Conservation (phyloP, 2,113 vertebrate genomes). For the Corynorhinus townsendii region DNA sequence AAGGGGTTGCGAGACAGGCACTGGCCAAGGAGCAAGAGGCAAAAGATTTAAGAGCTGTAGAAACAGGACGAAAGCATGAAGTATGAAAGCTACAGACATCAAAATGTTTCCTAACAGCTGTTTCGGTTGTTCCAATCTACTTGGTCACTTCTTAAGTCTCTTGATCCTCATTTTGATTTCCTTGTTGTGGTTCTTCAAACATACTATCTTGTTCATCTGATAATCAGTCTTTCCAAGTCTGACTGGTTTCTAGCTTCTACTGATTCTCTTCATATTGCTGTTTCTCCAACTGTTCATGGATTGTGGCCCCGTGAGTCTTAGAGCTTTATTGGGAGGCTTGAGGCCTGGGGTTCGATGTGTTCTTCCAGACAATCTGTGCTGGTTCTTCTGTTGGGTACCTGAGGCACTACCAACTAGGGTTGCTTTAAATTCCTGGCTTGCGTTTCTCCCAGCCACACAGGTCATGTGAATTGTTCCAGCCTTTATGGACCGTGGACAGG, state of each 20-base stretch:
- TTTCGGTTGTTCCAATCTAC: background rate
- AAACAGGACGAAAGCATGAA: background rate
- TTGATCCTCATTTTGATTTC: background rate
- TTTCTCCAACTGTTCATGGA: fast-evolving
- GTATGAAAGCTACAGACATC: fast-evolving
- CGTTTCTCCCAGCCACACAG: background rate
- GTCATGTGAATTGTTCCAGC: fast-evolving
- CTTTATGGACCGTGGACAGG: no score
- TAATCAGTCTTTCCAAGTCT: background rate
- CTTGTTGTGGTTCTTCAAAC: background rate
- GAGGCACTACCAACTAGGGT: fast-evolving
- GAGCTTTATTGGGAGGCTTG: no score
- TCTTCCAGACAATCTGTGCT: background rate
- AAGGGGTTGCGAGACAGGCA: no score
- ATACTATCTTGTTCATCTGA: no score
- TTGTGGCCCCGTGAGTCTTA: background rate
- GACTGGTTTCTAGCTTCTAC: no score
- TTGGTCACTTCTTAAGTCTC: background rate
- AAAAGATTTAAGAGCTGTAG: background rate
- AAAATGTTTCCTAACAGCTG: background rate
- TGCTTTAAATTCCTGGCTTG: background rate
- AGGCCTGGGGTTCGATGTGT: background rate
- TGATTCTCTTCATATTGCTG: background rate
- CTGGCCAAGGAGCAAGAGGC: no score
- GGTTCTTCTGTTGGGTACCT: background rate